Evolutionary conservation across 2,113 vertebrate genomes (phyloP).

Genomic region (Bos taurus): DNA sequence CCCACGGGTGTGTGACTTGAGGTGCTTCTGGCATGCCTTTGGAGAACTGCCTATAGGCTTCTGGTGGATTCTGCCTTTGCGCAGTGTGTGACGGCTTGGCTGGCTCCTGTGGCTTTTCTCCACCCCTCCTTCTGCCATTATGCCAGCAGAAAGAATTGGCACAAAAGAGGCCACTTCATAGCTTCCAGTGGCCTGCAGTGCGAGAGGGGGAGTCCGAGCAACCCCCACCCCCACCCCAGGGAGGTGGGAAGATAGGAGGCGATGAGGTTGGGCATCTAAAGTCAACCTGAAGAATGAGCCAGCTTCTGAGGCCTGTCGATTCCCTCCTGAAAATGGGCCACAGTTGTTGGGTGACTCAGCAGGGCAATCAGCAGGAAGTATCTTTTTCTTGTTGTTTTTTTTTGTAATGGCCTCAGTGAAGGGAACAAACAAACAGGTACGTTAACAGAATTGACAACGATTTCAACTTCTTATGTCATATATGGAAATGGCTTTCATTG

Average conservation of each 20-base stretch:
- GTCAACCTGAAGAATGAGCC: too few species aligned
- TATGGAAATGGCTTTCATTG: background rate
- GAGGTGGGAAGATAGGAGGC: accelerated
- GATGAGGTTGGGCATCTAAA: accelerated
- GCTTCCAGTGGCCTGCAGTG: background rate
- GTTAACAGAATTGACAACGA: background rate
- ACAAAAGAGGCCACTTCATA: background rate
- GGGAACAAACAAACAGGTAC: background rate
- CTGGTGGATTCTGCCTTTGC: background rate
- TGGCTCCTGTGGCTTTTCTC: background rate
- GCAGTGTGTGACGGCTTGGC: too few species aligned
- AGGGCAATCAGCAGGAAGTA: background rate
- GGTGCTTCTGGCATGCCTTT: background rate
- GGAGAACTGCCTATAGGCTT: background rate
- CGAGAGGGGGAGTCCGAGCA: background rate
- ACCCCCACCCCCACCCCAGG: background rate
- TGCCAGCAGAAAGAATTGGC: background rate
- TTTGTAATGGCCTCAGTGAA: background rate
- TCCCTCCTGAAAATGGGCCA: background rate
- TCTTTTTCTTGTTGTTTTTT: background rate
- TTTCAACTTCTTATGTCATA: background rate
- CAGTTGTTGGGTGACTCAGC: background rate
- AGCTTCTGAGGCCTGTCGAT: background rate
- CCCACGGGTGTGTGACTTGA: background rate
- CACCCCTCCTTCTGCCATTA: background rate